phyloP scores from a whole-genome alignment of 2,113 vertebrate genomes.

The Nipponia nippon region DNA sequence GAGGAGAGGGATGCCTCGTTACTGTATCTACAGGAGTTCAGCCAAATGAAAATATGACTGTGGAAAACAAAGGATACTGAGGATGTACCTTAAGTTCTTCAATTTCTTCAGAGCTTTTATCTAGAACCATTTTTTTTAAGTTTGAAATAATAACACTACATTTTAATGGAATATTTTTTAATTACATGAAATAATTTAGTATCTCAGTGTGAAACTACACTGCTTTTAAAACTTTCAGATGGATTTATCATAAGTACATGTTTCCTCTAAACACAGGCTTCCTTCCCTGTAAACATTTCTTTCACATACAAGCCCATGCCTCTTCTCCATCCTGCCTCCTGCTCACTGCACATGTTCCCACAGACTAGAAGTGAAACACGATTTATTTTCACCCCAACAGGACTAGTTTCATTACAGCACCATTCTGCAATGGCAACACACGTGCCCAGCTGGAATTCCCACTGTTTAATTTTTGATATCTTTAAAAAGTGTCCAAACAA shows the following conservation, averaged over 20 bases:
- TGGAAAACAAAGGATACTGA: not conserved
- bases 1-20: not conserved
- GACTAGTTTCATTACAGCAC: not conserved
- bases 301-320: fast-evolving
- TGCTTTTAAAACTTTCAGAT: not conserved
- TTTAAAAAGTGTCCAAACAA: not conserved
- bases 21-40: not conserved
- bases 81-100: not conserved
- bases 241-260: not conserved
- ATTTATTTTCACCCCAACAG: not conserved
- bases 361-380: not conserved
- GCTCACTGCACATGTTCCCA: not conserved
- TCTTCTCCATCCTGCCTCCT: not conserved
- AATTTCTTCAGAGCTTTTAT: not conserved
- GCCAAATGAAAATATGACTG: not conserved
- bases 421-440: fast-evolving
- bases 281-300: not conserved
- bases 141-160: not conserved
- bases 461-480: not conserved
- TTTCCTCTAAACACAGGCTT: not conserved
- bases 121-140: not conserved
- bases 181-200: not conserved
- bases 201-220: not conserved
- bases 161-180: not conserved
- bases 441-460: not conserved